Evolutionary conservation across 1,140 invertebrate genomes (phyloP).

Genomic region (Linepithema humile): DNA sequence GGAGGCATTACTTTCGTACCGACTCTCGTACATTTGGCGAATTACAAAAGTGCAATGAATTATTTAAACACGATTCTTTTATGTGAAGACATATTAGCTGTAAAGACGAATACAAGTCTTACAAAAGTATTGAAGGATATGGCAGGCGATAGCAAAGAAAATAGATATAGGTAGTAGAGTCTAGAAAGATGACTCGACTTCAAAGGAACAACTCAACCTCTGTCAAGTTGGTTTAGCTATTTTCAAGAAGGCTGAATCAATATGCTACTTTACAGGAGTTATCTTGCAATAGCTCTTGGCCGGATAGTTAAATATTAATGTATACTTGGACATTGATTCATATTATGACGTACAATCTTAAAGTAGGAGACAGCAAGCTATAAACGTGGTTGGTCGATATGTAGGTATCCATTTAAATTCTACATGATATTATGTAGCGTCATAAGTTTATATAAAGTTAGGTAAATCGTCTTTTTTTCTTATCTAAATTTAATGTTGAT

Average conservation of each 20-base stretch:
- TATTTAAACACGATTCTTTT: neutral
- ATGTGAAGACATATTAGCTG: neutral
- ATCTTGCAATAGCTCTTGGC: conserved; percentile 38
- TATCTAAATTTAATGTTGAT: neutral
- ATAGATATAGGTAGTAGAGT: neutral
- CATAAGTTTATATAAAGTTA: conserved; percentile 35
- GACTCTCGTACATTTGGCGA: neutral
- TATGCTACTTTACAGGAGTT: conserved; percentile 35
- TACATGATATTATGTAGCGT: conserved; percentile 41
- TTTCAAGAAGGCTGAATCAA: conserved; percentile 54
- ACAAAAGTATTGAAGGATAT: neutral
- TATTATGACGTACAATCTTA: conserved; percentile 52
- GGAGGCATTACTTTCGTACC: no score
- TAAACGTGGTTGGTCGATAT: conserved; percentile 44
- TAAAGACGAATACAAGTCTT: neutral
- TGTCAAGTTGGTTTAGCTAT: conserved; percentile 40
- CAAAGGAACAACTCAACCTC: conserved; percentile 2
- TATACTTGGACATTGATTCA: conserved; percentile 38
- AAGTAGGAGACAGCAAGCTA: conserved; percentile 40
- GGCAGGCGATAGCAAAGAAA: neutral
- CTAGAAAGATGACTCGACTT: neutral
- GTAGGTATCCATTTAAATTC: conserved; percentile 36
- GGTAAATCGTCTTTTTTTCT: neutral
- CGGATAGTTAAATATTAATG: conserved; percentile 16
- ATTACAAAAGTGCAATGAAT: no score